Conservation (phyloP, 92 coral and sea anemone species). For the Heliopora coerulea region DNA sequence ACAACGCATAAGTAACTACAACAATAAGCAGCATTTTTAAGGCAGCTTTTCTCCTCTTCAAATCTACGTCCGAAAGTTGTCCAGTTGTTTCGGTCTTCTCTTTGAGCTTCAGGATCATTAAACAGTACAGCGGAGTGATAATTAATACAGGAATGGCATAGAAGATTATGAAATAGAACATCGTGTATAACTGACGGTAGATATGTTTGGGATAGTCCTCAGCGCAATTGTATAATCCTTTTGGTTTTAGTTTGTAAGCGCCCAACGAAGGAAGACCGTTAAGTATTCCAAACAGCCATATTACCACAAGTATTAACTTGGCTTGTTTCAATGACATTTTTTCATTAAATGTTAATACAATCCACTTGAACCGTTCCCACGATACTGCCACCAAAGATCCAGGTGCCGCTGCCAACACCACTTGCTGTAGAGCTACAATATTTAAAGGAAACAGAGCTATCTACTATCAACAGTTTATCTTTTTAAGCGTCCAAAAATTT, state of each 20-base stretch:
- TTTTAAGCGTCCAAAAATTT: background rate
- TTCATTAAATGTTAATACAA: slow-evolving; percentile 80
- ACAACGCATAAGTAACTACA: slow-evolving; percentile 75
- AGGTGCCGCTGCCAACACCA: slow-evolving; percentile 85
- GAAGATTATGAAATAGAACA: slow-evolving; percentile 66
- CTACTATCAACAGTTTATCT: no score
- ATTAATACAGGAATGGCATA: slow-evolving; percentile 75
- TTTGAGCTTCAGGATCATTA: slow-evolving; percentile 75
- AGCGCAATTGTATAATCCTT: slow-evolving; percentile 50
- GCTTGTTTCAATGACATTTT: slow-evolving; percentile 86
- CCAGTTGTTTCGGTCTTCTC: slow-evolving; percentile 61
- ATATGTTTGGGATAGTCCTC: slow-evolving; percentile 64
- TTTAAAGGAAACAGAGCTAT: background rate
- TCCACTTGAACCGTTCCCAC: slow-evolving; percentile 87
- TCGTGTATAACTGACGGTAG: slow-evolving; percentile 64
- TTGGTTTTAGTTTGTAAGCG: slow-evolving; percentile 51
- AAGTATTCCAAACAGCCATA: slow-evolving; percentile 75
- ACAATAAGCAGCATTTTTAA: slow-evolving; percentile 93
- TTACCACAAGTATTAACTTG: slow-evolving; percentile 68
- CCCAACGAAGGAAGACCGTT: slow-evolving; percentile 85
- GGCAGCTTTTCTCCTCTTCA: slow-evolving; percentile 76
- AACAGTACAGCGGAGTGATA: slow-evolving; percentile 76
- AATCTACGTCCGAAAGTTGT: slow-evolving; percentile 69
- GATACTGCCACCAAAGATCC: slow-evolving; percentile 89
- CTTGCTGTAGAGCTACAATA: slow-evolving; percentile 66